Base-by-base conservation (phyloP, 2,113 vertebrate species). In the Hystrix brachyura region DNA sequence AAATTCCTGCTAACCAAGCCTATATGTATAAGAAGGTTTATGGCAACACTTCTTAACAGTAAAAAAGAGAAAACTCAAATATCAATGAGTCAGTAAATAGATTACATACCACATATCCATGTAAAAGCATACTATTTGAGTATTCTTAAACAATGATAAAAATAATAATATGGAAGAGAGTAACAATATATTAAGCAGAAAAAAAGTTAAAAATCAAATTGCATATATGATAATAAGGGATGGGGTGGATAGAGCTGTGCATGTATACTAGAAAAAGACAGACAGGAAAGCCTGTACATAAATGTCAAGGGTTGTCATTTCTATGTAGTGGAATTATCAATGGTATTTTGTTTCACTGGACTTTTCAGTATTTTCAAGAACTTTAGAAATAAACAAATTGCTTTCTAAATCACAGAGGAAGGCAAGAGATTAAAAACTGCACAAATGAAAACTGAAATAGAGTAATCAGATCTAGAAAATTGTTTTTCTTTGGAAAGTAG, bases 181-280 rank as follows among this genome's bases (percentile, higher is more conserved):
- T 69, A 60, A 87, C 6, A 88, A 38, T 43, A 57, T 38, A 80
- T 27, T 76, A 74, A 74, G 38, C 78, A 15, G 32, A 60, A 64
- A 62, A 76, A 76, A 83, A 76, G 14, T 76, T 91, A 76, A 94
- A 94, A 91, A 74, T 71, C 18, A 57, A 34, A 94, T 79, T 79
- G 29, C 7, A n/a, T 72, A 62, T 76, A 69, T 64, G 23, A 60
- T 9, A 55, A 92, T 5, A 13, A 38, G 7, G 17, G 11, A 5
- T 34, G 12, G 18, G 25, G 21, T n/a, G 53, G 12, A 34, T 23
- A 84, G 89, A 94, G 78, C 43, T 69, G 10, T 78, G 18, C 19
- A 38, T 67, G 64, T 17, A 72, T 10, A 79, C 11, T 29, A 76
- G 74, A 76, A 48, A 76, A 7, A 51, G 32, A 67, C 29, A 67